Evolutionary conservation across 2,113 vertebrate species (phyloP), one percentile per base, ranked within the genome.

Genomic region (Brienomyrus brachyistius): DNA sequence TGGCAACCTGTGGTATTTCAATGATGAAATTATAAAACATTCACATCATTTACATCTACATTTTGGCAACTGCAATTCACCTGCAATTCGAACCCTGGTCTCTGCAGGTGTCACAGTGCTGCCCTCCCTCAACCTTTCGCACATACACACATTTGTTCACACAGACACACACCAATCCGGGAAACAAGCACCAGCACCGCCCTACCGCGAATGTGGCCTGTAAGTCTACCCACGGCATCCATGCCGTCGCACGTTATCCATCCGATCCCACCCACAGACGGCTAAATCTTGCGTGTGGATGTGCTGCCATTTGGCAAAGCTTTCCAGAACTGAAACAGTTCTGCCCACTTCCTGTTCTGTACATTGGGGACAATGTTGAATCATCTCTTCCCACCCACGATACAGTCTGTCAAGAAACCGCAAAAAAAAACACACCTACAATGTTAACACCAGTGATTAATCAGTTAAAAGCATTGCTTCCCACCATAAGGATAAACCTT

Each of bases 221-320:
- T 40, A 40, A 40, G 31, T 80, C 15, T 19, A 19, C 74, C 35
- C 74, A 35, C 40, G 74, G 74, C 15, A 19, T 40, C 35, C 74
- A 80, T 19, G 17, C 35, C 74, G 7, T 1, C 6, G 8, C 35
- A 40, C 0, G 86, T 92, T 92, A 94, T 94, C 93, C 84, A 94
- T 88, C 17, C 11, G 2, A 47, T 51, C 23, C 54, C 87, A 27
- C 91, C 27, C 2, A 89, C 66, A 91, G 89, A 88, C 89, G 92
- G 90, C 86, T 86, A 88, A 89, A 27, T 15, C 19, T 88, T n/a
- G 48, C 11, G 13, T 21, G 10, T 82, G 51, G n/a, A 54, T 31
- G 85, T 40, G 15, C 23, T 27, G 85, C 3, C 13, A 51, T 87
- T n/a, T 87, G 85, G 51, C 85, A 74, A 5, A 27, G 40, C 45